phyloP scores from a whole-genome alignment of 2,797 vertebrate genomes.

The Chrosomus eos region DNA sequence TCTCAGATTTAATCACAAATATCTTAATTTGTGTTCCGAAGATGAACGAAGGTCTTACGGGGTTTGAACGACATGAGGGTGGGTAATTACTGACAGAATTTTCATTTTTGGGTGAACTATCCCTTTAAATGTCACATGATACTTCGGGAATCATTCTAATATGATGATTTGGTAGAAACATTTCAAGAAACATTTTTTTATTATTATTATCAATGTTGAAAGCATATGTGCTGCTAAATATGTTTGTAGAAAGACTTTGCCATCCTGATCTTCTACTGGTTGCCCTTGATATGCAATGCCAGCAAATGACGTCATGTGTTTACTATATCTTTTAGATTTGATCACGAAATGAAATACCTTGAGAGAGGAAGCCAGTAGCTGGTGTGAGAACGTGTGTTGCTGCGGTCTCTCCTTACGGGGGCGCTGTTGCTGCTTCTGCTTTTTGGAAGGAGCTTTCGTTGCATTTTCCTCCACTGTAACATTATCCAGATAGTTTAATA shows the following conservation, averaged over 20 bases:
- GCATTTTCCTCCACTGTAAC: conserved; percentile 69
- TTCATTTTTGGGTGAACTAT: too few relatives aligned
- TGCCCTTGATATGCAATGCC: background rate
- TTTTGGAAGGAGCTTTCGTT: conserved; percentile 75
- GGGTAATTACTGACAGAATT: too few relatives aligned
- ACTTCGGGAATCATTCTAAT: background rate
- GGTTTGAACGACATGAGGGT: too few relatives aligned
- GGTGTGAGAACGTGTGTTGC: conserved; percentile 86
- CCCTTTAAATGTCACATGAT: background rate
- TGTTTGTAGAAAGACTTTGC: background rate
- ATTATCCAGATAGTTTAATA: background rate
- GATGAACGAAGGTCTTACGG: too few relatives aligned
- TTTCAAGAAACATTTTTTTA: too few relatives aligned
- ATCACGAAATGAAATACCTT: conserved; percentile 80
- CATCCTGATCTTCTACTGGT: background rate
- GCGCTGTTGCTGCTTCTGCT: conserved; percentile 81
- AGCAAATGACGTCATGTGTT: background rate
- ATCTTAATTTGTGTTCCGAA: too few relatives aligned
- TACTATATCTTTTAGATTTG: background rate
- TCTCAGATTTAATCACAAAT: too few relatives aligned
- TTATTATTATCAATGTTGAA: background rate
- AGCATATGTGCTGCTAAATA: background rate
- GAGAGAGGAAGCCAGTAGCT: conserved; percentile 83
- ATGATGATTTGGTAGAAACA: background rate
- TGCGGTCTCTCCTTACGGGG: conserved; percentile 82